Conservation (phyloP, 2,113 vertebrate species). For the Engystomops pustulosus region DNA sequence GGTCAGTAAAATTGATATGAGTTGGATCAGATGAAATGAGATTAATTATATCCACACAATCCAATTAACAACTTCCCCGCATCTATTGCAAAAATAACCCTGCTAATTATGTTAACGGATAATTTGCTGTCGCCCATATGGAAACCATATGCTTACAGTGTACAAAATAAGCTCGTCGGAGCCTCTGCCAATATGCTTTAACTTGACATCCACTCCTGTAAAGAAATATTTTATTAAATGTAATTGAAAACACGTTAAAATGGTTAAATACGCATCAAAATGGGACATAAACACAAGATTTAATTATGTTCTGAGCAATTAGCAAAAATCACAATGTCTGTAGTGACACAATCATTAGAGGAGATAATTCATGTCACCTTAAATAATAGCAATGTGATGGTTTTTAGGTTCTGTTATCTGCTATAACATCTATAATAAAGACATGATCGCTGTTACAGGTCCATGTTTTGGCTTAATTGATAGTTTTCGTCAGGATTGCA, state of each 20-base stretch:
- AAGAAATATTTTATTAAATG: not conserved
- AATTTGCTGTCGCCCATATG: conserved; percentile 26
- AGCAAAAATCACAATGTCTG: too few species aligned
- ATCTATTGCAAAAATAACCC: conserved; percentile 43
- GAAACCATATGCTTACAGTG: conserved; percentile 12
- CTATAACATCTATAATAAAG: too few species aligned
- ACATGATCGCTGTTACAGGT: too few species aligned
- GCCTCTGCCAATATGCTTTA: conserved; percentile 19
- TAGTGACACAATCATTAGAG: too few species aligned
- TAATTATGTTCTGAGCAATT: too few species aligned
- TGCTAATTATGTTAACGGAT: conserved; percentile 33
- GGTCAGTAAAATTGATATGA: conserved; percentile 16
- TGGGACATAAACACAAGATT: too few species aligned
- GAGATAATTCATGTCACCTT: too few species aligned
- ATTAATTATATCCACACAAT: conserved; percentile 25
- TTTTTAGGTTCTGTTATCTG: too few species aligned
- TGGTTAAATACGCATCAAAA: too few species aligned
- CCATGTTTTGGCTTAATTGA: too few species aligned
- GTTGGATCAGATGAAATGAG: conserved; percentile 8
- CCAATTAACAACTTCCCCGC: conserved; percentile 50
- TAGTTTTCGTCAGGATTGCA: too few species aligned
- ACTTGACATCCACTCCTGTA: not conserved
- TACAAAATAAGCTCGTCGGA: conserved; percentile 30
- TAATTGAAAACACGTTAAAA: not conserved
- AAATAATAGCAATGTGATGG: too few species aligned